phyloP scores from a whole-genome alignment of 2,888 invertebrate species.

The Crocallis elinguaria region DNA sequence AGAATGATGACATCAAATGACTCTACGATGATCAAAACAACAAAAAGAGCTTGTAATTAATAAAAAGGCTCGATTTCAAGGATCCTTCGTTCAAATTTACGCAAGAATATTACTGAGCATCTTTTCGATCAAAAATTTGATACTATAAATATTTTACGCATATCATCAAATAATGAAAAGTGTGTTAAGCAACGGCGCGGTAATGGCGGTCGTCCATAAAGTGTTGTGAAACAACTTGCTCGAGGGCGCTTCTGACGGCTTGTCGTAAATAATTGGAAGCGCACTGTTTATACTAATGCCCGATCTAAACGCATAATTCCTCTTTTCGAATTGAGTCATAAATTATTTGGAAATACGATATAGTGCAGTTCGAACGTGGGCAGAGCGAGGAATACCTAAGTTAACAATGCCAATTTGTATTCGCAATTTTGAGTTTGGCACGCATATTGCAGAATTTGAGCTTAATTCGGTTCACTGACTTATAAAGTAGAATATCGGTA shows the following conservation, averaged over 20 bases:
- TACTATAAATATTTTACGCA: conserved; percentile 39
- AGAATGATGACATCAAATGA: conserved; percentile 10
- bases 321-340: conserved; percentile 72
- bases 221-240: conserved; percentile 59
- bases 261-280: conserved; percentile 75
- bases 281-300: conserved; percentile 72
- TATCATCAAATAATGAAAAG: conserved; percentile 58
- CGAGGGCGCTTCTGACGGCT: conserved; percentile 53
- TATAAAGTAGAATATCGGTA: conserved; percentile 1
- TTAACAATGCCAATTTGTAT: conserved; percentile 29
- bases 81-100: conserved; percentile 7
- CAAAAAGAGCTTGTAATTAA: conserved; percentile 4
- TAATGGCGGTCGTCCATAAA: conserved; percentile 60
- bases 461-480: background rate
- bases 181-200: conserved; percentile 55
- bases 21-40: conserved; percentile 4
- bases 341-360: conserved; percentile 48
- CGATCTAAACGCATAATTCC: conserved; percentile 68
- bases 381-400: conserved; percentile 39
- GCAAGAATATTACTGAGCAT: conserved; percentile 13
- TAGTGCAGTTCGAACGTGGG: conserved; percentile 47
- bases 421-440: conserved; percentile 14
- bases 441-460: conserved; percentile 6
- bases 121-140: conserved; percentile 20
- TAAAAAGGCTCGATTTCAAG: conserved; percentile 11